Evolutionary conservation across 53 echinoderm and acorn worm genomes (phyloP).

Genomic region (Paelopatides confundens): DNA sequence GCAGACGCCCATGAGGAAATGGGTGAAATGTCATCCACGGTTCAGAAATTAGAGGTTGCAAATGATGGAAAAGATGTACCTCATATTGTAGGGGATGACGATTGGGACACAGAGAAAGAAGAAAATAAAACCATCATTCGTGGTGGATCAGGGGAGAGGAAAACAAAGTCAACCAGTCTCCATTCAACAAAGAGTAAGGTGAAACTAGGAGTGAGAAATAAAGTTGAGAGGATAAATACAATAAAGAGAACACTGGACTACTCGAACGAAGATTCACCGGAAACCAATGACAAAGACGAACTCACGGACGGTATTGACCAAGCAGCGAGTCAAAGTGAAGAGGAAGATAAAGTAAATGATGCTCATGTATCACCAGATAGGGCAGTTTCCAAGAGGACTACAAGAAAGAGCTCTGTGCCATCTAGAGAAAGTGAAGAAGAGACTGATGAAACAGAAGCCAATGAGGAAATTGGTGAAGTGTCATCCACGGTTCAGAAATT

Average conservation of each 20-base stretch:
- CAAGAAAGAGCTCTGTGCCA: neutral
- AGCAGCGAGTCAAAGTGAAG: neutral
- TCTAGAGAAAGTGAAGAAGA: neutral
- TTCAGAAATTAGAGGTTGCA: neutral
- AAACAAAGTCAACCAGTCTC: neutral
- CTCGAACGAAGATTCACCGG: neutral
- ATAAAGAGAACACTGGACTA: slow-evolving; percentile 26
- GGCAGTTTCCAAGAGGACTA: neutral
- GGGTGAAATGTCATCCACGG: neutral
- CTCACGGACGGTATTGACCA: neutral
- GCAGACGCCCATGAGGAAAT: no score
- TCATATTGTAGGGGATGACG: no score
- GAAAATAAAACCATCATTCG: neutral
- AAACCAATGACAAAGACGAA: neutral
- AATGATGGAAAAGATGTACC: no score
- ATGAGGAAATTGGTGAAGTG: neutral
- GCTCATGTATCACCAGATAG: neutral
- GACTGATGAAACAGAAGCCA: neutral
- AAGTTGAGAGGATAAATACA: neutral
- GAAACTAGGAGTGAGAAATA: slow-evolving; percentile 5
- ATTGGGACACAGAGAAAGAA: neutral
- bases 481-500: no score
- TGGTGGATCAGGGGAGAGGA: neutral
- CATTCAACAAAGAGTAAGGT: slow-evolving; percentile 28
- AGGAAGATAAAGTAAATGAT: neutral